phyloP scores from a whole-genome alignment of 2,888 invertebrate species.

The Heterodera filipjevi region DNA sequence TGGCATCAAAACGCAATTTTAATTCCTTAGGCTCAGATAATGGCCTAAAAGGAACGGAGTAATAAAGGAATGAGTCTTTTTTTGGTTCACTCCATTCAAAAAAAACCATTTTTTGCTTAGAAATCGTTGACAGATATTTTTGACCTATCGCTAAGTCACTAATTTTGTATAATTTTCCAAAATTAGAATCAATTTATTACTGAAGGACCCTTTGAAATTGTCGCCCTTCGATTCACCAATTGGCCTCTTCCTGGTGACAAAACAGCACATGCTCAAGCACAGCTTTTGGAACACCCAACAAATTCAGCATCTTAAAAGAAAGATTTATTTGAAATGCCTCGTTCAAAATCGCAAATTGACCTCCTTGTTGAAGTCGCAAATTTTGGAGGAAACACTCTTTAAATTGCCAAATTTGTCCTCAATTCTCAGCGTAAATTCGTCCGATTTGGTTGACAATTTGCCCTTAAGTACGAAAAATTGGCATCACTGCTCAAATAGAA shows the following conservation, averaged over 20 bases:
- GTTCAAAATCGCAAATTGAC: conserved; percentile 34
- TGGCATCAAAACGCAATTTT: conserved; percentile 94
- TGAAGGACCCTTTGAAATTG: not conserved
- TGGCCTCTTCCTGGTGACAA: conserved; percentile 97
- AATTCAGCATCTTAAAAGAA: conserved; percentile 64
- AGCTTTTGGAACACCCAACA: conserved; percentile 87
- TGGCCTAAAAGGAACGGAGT: conserved; percentile 72
- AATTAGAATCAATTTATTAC: too few species aligned
- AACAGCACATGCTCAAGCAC: conserved; percentile 95
- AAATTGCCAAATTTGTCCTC: conserved; percentile 45
- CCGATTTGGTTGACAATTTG: conserved; percentile 45
- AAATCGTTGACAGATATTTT: too few species aligned
- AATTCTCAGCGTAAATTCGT: conserved; percentile 54
- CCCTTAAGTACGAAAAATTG: conserved; percentile 31
- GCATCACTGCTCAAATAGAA: too few species aligned
- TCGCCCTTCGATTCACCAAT: conserved; percentile 72
- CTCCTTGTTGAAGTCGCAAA: conserved; percentile 56
- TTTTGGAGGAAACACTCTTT: conserved; percentile 52
- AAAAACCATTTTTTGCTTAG: not conserved
- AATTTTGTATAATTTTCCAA: too few species aligned
- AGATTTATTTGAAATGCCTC: not conserved
- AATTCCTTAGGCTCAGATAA: conserved; percentile 88
- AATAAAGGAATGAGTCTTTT: not conserved
- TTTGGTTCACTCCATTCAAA: not conserved
- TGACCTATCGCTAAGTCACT: too few species aligned